Percentiles rank a stretch among this genome's conserved stretches.
These are phyloP conservation scores for Anguilla pacifica DNA, from an alignment of 2,797 vertebrate genomes.

Conservation along the genomic window DNA sequence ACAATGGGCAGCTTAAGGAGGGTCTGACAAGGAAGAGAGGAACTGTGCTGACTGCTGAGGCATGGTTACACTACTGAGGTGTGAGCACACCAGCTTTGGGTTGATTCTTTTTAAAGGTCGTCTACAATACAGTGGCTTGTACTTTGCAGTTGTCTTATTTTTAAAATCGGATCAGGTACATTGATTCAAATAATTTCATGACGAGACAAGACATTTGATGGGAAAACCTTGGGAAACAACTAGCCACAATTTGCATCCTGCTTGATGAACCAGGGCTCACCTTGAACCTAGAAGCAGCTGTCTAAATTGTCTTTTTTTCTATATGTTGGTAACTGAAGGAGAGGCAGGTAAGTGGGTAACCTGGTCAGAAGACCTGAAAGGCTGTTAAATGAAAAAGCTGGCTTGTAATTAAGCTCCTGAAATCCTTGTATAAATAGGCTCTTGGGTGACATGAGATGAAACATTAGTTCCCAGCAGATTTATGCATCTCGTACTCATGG, in stretches of 20 bases:
- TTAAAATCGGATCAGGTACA: background rate
- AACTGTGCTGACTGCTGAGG: background rate
- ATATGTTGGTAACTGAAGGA: background rate
- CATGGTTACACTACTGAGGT: background rate
- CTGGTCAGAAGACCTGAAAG: background rate
- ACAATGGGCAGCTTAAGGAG: background rate
- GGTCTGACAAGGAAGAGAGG: background rate
- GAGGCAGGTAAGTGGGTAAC: background rate
- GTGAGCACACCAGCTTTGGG: background rate
- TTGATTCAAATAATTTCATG: background rate
- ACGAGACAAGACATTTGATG: background rate
- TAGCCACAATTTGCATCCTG: background rate
- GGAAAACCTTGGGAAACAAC: background rate
- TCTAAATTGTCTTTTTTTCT: background rate
- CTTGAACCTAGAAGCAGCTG: background rate
- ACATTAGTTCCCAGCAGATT: background rate
- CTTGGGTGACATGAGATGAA: background rate
- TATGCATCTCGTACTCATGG: background rate
- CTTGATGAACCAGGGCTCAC: background rate
- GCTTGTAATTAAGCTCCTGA: conserved; percentile 5
- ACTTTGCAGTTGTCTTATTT: background rate
- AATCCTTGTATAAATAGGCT: background rate
- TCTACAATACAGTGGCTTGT: too few species aligned
- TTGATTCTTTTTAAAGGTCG: background rate
- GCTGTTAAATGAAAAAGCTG: background rate